Conservation (phyloP, 2,113 vertebrate species). For the Garra rufa region DNA sequence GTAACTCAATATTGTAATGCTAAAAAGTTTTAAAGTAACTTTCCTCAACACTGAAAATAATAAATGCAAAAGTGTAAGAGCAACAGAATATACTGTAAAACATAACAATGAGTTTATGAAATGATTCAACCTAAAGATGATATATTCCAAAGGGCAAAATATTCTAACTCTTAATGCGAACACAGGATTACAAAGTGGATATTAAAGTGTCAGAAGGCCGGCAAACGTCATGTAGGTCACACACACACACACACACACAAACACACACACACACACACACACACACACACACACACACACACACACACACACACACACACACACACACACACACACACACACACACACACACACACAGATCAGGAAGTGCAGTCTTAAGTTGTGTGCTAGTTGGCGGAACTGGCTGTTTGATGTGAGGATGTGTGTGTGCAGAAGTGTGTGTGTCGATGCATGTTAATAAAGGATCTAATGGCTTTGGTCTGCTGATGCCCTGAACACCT, state of each 20-base stretch:
- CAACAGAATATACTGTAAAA: background rate
- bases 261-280: conserved; percentile 50
- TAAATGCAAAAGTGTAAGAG: background rate
- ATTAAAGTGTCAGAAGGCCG: background rate
- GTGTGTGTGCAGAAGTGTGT: conserved; percentile 16
- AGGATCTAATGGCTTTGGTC: background rate
- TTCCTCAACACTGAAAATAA: no score
- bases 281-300: no score
- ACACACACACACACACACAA: conserved; percentile 52
- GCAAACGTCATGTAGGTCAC: conserved; percentile 22
- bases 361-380: conserved; percentile 76
- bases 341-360: conserved; percentile 57
- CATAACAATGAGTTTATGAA: background rate
- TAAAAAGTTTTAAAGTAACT: no score
- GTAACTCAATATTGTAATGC: no score
- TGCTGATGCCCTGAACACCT: conserved; percentile 41
- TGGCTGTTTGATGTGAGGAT: conserved; percentile 33
- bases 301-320: no score
- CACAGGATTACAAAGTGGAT: background rate
- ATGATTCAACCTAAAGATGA: background rate
- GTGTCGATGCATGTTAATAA: conserved; percentile 17
- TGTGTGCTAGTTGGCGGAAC: conserved; percentile 55
- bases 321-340: conserved; percentile 52
- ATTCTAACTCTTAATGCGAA: background rate
- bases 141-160: background rate